phyloP scores from a whole-genome alignment of 1,140 invertebrate genomes.

The Anadara kagoshimensis region DNA sequence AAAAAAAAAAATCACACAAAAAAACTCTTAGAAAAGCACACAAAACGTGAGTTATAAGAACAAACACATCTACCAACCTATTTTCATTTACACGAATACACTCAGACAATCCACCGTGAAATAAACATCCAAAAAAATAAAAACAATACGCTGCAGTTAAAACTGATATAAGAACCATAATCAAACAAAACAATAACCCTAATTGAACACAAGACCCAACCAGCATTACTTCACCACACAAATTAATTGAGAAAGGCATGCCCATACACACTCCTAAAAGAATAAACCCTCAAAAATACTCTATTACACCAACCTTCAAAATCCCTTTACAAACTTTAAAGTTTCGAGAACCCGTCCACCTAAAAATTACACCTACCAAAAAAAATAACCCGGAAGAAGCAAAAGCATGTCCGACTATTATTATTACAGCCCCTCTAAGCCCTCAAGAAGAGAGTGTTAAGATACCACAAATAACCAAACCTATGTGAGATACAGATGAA shows the following conservation, averaged over 20 bases:
- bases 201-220: neutral
- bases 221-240: neutral
- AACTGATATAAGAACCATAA: neutral
- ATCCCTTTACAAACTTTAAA: slow-evolving; percentile 72
- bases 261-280: neutral
- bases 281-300: neutral
- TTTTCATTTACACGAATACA: neutral
- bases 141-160: neutral
- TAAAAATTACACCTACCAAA: slow-evolving; percentile 81
- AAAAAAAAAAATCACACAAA: neutral
- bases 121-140: neutral
- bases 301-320: neutral
- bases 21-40: neutral
- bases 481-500: slow-evolving; percentile 80
- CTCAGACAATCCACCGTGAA: neutral
- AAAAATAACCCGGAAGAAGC: slow-evolving; percentile 82
- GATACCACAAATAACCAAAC: slow-evolving; percentile 75
- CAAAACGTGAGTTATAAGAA: neutral
- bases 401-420: slow-evolving; percentile 80
- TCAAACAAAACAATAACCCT: neutral
- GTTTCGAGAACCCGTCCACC: slow-evolving; percentile 72
- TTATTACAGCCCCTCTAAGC: slow-evolving; percentile 74
- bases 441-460: slow-evolving; percentile 75
- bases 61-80: neutral
- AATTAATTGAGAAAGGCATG: neutral